Base-by-base conservation (phyloP, 2,797 vertebrate genomes). In the Cygnus olor region DNA sequence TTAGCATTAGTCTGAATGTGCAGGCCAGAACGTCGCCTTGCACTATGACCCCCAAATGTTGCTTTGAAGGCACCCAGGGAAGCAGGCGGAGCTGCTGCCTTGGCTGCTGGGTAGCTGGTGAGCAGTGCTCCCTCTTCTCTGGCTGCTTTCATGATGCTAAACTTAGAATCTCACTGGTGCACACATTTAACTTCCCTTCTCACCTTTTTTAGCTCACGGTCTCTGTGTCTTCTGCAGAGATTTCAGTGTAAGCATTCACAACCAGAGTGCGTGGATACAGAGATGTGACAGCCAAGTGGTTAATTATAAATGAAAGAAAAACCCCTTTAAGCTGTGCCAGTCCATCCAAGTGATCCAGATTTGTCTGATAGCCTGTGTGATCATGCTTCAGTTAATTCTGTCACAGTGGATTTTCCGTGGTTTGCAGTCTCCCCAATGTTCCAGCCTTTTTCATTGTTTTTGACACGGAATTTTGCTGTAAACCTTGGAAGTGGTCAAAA, bases 231-330 rank as follows among this genome's bases (percentile, higher is more conserved):
- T 45, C 80, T 93, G 20, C 84, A 66, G 71, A 89, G 73, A 56
- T 93, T 94, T 49, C 25, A 2, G 27, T 89, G 74, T 44, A 84
- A 72, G 84, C 80, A 61, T 63, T 60, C 51, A 6, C 72, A 88
- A 36, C 42, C 54, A 8, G 83, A 56, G 45, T n/a, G 63, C 5
- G 19, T 73, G 78, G 78, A 64, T 82, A 81, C 77, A 30, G 76
- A n/a, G 89, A 65, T 92, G 63, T 95, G 88, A 96, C 81, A 91
- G 90, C 69, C 63, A 86, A 91, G 66, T 94, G 60, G 82, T 97
- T 97, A 94, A 96, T 96, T 97, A 93, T 94, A 97, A 93, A 96
- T 95, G 95, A 94, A 94, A 68, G 88, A 96, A 94, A 96, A 91
- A 54, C 42, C 85, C 89, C 81, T 97, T 90, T 91, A 63, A 93